Base-by-base conservation (phyloP, 2,113 vertebrate genomes). In the Ramphastos sulfuratus region DNA sequence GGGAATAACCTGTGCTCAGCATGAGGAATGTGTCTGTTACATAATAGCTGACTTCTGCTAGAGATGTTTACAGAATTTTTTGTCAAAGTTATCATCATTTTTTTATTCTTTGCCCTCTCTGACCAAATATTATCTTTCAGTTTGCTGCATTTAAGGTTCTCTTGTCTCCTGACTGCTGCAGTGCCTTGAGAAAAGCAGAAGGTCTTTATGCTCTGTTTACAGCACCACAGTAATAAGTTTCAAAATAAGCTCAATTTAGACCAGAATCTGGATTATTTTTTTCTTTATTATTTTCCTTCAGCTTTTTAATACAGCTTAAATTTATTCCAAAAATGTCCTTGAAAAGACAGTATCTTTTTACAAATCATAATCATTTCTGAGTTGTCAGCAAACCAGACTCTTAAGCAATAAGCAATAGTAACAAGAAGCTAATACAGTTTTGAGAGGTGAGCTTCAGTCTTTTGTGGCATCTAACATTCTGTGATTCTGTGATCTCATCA, bases 321-420 rank as follows among this genome's bases (percentile, higher is more conserved):
- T 63, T 48, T 46, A 72, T 35, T 63, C 30, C 14, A 69, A 90
- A 87, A 71, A 39, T 89, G 8, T 46, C 67, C 52, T 85, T 86
- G n/a, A 35, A 85, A 92, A 93, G 30, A 59, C 59, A 48, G 27
- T 67, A 86, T 78, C 71, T 73, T 93, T 91, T 88, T 65, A 58
- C 15, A 65, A 11, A 70, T 70, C 72, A 28, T 46, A 81, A 74
- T 69, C 19, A 72, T 86, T 94, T 92, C 86, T 1, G 0, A 85
- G 58, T 35, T 52, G 66, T 82, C 77, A 93, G 78, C 59, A 72
- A 85, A 91, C 58, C 8, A 72, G n/a, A 0, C 0, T 46, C 61
- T 84, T 79, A 89, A 92, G 44, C 24, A 88, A 58, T 37, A 25
- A 74, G 54, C 52, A 92, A n/a, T 31, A 79, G 27, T 39, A 91